Evolutionary conservation across 1,140 invertebrate species (phyloP).

Genomic region (Cotesia glomerata): DNA sequence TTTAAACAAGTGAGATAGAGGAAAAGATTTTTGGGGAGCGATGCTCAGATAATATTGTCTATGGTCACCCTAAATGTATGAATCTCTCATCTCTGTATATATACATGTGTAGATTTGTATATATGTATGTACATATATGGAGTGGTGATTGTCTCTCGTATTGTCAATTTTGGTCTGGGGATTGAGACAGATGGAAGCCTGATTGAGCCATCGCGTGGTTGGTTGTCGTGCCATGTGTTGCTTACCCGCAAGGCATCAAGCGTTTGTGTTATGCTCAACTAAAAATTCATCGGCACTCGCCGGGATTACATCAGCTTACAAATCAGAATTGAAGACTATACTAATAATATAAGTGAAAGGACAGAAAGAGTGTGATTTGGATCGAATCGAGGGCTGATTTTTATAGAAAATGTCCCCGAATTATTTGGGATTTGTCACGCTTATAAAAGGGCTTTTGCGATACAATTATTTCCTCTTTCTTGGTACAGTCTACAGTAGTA

Average conservation of each 20-base stretch:
- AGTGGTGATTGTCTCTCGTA: constrained; percentile 16
- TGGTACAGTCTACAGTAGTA: too few relatives aligned
- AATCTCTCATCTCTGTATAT: too few relatives aligned
- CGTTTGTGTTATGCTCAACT: neutral
- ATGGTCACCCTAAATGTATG: constrained; percentile 29
- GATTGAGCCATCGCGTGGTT: constrained; percentile 24
- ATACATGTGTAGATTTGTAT: too few relatives aligned
- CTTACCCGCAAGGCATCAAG: neutral
- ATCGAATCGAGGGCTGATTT: too few relatives aligned
- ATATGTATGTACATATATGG: too few relatives aligned
- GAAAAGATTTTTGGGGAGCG: constrained; percentile 12
- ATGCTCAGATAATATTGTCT: constrained; percentile 55
- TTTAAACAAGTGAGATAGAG: neutral
- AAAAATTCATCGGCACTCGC: neutral
- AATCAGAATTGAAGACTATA: neutral
- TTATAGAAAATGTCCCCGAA: constrained; percentile 3
- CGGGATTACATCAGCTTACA: constrained; percentile 3
- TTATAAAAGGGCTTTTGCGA: constrained; percentile 1
- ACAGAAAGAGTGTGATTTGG: too few relatives aligned
- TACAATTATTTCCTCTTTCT: constrained; percentile 11
- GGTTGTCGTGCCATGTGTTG: constrained; percentile 28
- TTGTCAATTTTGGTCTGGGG: constrained; percentile 1
- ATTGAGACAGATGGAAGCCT: constrained; percentile 26
- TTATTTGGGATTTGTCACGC: constrained; percentile 25
- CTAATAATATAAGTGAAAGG: too few relatives aligned